These are phyloP conservation scores for Operophtera brumata DNA, from an alignment of 2,888 invertebrate species.

Conservation along the genomic window DNA sequence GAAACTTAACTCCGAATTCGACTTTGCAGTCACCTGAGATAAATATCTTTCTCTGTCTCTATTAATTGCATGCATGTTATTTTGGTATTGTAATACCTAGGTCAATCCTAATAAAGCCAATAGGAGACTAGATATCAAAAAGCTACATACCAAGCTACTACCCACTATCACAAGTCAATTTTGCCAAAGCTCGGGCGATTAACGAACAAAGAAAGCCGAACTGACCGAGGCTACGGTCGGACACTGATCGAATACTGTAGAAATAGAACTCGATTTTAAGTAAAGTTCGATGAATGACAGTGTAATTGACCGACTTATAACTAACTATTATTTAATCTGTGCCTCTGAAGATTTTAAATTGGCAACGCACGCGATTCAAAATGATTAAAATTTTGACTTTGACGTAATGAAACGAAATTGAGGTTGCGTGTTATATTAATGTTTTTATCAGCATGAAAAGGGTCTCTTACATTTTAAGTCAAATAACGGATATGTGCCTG, in stretches of 20 bases:
- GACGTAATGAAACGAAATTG: constrained; percentile 1
- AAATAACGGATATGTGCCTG: no score
- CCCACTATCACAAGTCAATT: no score
- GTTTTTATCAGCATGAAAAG: constrained; percentile 4
- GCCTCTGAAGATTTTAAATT: background rate
- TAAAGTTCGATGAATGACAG: background rate
- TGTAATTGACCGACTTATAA: background rate
- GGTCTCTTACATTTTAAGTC: background rate
- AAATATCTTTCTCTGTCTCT: no score
- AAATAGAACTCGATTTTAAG: background rate
- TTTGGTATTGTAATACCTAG: no score
- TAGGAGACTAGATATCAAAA: no score
- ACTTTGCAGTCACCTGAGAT: no score
- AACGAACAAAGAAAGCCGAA: background rate
- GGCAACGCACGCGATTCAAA: constrained; percentile 3
- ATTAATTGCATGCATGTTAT: no score
- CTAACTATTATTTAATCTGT: background rate
- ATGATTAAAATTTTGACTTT: constrained; percentile 7
- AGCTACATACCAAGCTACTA: no score
- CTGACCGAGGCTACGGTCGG: background rate
- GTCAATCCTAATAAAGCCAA: no score
- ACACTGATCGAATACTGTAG: background rate
- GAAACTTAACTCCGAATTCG: no score
- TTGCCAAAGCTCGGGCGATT: no score
- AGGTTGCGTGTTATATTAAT: constrained; percentile 1